phyloP scores from a whole-genome alignment of 1,140 invertebrate species.

The Octopus bimaculoides region DNA sequence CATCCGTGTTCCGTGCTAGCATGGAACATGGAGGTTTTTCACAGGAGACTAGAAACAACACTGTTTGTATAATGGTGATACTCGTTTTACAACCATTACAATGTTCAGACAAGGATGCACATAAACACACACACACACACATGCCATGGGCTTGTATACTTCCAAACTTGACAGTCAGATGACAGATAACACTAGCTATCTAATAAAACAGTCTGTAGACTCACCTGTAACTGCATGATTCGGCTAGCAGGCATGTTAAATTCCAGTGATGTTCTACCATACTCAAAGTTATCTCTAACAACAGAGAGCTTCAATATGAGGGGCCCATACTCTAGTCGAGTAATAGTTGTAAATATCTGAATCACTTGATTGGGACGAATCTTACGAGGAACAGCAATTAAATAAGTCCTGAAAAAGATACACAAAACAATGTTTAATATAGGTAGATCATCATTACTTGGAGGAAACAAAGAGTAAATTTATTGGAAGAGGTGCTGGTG shows the following conservation, averaged over 20 bases:
- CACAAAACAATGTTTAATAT: not conserved
- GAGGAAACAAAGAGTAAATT: too few relatives aligned
- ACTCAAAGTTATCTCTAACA: conserved; percentile 41
- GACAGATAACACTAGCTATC: too few relatives aligned
- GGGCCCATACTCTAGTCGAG: conserved; percentile 42
- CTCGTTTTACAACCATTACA: too few relatives aligned
- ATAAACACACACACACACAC: too few relatives aligned
- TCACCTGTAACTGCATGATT: conserved; percentile 48
- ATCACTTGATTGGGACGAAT: conserved; percentile 48
- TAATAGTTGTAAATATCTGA: conserved; percentile 45
- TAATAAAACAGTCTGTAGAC: not conserved
- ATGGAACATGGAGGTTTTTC: too few relatives aligned
- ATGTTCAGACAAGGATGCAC: too few relatives aligned
- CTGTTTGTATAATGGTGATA: too few relatives aligned
- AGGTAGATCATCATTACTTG: not conserved
- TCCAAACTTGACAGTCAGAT: too few relatives aligned
- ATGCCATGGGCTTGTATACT: too few relatives aligned
- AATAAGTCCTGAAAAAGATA: conserved; percentile 42
- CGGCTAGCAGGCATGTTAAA: conserved; percentile 47
- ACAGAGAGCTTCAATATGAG: conserved; percentile 45
- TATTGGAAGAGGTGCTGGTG: too few relatives aligned
- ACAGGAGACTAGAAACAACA: too few relatives aligned
- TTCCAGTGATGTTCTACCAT: conserved; percentile 33
- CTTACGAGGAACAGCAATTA: conserved; percentile 45
- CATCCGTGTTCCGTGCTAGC: too few relatives aligned